Evolutionary conservation across 2,888 invertebrate species (phyloP), one percentile per base, ranked within the genome.

Genomic region (Plemyria rubiginata): DNA sequence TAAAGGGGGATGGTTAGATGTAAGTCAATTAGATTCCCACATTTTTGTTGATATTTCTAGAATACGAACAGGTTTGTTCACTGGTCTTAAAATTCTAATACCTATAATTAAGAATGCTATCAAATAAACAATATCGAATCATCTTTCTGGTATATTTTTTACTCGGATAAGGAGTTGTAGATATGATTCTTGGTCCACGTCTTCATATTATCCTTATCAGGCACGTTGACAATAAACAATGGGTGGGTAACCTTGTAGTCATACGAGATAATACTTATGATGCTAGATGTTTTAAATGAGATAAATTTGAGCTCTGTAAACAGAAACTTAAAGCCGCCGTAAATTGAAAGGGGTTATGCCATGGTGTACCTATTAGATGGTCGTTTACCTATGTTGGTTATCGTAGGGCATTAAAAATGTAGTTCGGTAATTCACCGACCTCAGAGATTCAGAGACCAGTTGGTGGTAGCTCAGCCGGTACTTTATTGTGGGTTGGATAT

Each of bases 211-310:
- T 79, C 79, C 74, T 84, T 82, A 86, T 86, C 85, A 81, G 78
- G 77, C 66, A 67, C 71, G 77, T 76, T 77, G 79, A 85, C 84
- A 86, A 87, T 86, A 84, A 84, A 89, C 89, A 89, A 87, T 88
- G 81, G 85, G 70, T 74, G 74, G 77, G 77, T 83, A 84, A 83
- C 87, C 87, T 87, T 88, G 87, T 67, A 70, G 67, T 73, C 77
- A 78, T 73, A 77, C 67, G 77, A 78, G 82, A 82, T 85, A 82
- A 77, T 77, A 66, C 59, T 74, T 72, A 70, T 65, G 69, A 70
- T 66, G 67, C 71, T 67, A 62, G 59, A 70, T 62, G 67, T 70
- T 72, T 65, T 64, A 64, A 57, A 70, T 60, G 65, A 82, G 82
- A 86, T 83, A 81, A 84, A 75, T 60, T 64, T 70, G 71, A 75